These are phyloP conservation scores for Helobdella robusta DNA, from an alignment of 2,888 invertebrate genomes.

Conservation along the genomic window DNA sequence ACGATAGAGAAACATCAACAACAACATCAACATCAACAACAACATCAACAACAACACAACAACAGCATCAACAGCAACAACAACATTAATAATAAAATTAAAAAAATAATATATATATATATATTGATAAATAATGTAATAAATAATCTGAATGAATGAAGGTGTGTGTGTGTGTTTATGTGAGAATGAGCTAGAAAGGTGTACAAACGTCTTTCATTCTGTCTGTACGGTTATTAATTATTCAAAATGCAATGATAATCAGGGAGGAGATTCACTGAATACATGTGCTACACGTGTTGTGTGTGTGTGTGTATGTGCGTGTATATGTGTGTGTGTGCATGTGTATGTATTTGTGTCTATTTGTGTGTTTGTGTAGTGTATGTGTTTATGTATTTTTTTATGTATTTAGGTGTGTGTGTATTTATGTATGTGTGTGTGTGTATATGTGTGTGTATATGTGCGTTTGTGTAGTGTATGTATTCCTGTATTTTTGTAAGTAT, in stretches of 20 bases:
- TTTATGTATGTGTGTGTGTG: constrained; percentile 17
- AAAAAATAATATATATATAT: not conserved
- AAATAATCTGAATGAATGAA: not conserved
- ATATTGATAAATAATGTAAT: not conserved
- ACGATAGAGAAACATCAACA: not conserved
- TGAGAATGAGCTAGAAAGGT: too few relatives aligned
- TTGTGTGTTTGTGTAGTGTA: too few relatives aligned
- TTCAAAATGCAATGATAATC: not conserved
- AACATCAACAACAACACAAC: not conserved
- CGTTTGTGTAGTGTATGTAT: constrained; percentile 16
- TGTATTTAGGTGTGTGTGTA: constrained; percentile 15
- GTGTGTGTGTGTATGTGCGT: too few relatives aligned
- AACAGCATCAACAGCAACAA: not conserved
- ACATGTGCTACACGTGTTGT: too few relatives aligned
- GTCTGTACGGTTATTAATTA: not conserved
- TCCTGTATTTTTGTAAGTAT: not conserved
- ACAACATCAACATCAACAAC: constrained; percentile 4
- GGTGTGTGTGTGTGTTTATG: not conserved
- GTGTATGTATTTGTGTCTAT: too few relatives aligned
- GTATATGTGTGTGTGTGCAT: constrained; percentile 16
- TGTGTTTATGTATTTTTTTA: constrained; percentile 12
- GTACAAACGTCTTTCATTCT: not conserved
- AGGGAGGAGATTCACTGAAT: too few relatives aligned
- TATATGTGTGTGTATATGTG: constrained; percentile 16
- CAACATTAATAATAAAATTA: not conserved